A percentile compares a stretch with the other conserved stretches of the same genome.
These are phyloP conservation scores for Oreochromis niloticus DNA, from an alignment of 2,113 vertebrate genomes.

Conservation along the genomic window DNA sequence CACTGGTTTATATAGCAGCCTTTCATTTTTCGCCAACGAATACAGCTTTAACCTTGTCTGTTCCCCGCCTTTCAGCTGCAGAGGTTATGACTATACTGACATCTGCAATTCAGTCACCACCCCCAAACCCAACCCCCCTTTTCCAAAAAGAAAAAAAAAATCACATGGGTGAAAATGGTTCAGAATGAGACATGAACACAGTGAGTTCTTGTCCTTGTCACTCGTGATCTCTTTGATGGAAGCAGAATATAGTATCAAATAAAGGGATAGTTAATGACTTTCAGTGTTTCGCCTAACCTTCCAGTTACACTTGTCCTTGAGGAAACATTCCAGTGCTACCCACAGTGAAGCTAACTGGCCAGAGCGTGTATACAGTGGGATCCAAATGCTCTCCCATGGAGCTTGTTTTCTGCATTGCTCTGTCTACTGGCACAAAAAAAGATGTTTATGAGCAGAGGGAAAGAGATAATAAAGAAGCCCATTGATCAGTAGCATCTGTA, in stretches of 20 bases:
- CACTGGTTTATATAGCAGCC: slow-evolving; percentile 38
- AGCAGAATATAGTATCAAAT: slow-evolving; percentile 8
- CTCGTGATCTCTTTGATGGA: slow-evolving; percentile 27
- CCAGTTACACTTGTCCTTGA: slow-evolving; percentile 16
- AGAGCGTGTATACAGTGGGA: background rate
- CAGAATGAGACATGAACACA: slow-evolving; percentile 42
- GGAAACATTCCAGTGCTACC: background rate
- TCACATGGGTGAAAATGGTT: background rate
- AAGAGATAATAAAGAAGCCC: background rate
- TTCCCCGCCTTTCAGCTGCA: background rate
- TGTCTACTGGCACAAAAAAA: background rate
- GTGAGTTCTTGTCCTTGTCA: slow-evolving; percentile 48
- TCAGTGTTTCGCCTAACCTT: slow-evolving; percentile 39
- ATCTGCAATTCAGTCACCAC: slow-evolving; percentile 59
- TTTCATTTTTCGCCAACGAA: slow-evolving; percentile 47
- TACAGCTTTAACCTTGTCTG: slow-evolving; percentile 60
- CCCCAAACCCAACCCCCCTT: background rate
- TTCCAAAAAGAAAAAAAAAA: background rate
- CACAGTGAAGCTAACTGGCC: background rate
- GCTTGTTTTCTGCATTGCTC: slow-evolving; percentile 13
- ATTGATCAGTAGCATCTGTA: background rate
- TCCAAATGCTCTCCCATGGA: background rate
- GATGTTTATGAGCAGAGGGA: background rate
- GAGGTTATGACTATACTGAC: slow-evolving; percentile 35
- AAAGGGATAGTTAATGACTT: slow-evolving; percentile 50